phyloP scores from a whole-genome alignment of 2,888 invertebrate species.

The Meliscaeva auricollis region DNA sequence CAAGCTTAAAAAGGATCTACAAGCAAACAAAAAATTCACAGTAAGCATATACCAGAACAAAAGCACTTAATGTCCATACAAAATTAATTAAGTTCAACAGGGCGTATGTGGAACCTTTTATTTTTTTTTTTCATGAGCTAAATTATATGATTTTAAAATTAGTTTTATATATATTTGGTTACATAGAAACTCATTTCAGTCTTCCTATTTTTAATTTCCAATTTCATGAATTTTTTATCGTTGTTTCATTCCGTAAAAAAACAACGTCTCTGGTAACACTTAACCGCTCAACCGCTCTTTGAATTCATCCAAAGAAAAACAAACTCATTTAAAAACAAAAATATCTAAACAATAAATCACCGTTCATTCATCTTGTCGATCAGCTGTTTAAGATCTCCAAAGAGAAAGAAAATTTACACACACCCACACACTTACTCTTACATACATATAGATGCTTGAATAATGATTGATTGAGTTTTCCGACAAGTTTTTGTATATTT shows the following conservation, averaged over 20 bases:
- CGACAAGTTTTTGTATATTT: slow-evolving; percentile 11
- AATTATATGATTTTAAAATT: too few relatives aligned
- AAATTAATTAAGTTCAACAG: not conserved
- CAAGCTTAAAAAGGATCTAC: too few relatives aligned
- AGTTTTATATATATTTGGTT: too few relatives aligned
- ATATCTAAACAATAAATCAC: not conserved
- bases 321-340: not conserved
- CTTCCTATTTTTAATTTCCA: too few relatives aligned
- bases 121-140: not conserved
- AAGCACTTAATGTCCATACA: too few relatives aligned
- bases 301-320: not conserved
- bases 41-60: too few relatives aligned
- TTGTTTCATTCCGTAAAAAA: not conserved
- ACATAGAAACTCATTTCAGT: too few relatives aligned
- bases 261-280: slow-evolving; percentile 1
- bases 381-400: slow-evolving; percentile 30
- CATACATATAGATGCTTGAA: not conserved
- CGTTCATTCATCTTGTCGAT: not conserved
- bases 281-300: not conserved
- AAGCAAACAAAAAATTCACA: too few relatives aligned
- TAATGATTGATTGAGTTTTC: not conserved
- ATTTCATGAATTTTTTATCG: too few relatives aligned
- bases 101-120: not conserved
- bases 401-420: slow-evolving; percentile 47
- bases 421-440: not conserved